Evolutionary conservation across 2,113 vertebrate species (phyloP), one percentile per base, ranked within the genome.

Genomic region (Percina caprodes): DNA sequence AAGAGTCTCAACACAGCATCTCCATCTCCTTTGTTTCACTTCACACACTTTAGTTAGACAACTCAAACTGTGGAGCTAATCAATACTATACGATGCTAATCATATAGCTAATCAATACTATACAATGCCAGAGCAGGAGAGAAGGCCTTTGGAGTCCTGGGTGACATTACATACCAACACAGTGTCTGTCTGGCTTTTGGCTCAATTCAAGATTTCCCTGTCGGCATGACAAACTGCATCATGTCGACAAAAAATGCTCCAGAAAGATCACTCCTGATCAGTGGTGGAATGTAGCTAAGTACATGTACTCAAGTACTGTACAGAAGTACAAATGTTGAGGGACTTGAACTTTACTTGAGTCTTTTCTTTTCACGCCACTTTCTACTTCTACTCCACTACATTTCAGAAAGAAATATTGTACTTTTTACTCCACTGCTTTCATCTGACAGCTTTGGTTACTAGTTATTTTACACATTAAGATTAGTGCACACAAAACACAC

Each of bases 1-100:
- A 69, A 84, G n/a, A 69, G 58, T 30, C 51, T 72, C 69, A 77
- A 71, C 69, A 72, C 80, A 61, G 61, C 76, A 23, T 79, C 75
- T 68, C 62, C 55, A 65, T 48, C 73, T 48, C 51, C 74, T 84
- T 67, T 63, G 46, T 75, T 73, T 60, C 61, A 61, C 74, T 67
- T 65, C 56, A 62, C 10, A n/a, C 2, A 19, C 18, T 83, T 42
- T 9, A 33, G 69, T 58, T 33, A 51, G 51, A 54, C 35, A 30
- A 42, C 52, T 63, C 51, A 23, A 66, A 23, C 26, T 77, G 56
- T 12, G 35, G 16, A 30, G 45, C 33, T 49, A 56, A 81, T 77
- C 39, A 7, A 21, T 66, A 33, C 23, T 4, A 49, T 26, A 14
- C 3, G 26, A 30, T 30, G 26, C 26, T 30, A 2, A 30, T 30